Evolutionary conservation across 2,888 invertebrate species (phyloP).

Genomic region (Pachycephus smyrnensis): DNA sequence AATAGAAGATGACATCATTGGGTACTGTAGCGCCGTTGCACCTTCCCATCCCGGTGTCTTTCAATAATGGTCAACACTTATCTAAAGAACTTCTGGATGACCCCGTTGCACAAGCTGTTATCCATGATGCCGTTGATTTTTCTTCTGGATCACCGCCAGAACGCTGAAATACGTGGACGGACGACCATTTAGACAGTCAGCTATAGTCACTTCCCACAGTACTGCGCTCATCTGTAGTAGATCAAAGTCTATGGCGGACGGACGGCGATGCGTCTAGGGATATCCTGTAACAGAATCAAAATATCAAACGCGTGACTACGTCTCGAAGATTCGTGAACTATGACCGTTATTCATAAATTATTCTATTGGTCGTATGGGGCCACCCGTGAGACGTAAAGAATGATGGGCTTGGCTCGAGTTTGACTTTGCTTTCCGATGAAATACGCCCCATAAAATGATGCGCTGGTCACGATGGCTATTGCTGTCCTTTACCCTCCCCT

Average conservation of each 20-base stretch:
- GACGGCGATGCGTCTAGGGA: background rate
- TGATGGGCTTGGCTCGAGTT: background rate
- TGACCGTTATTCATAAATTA: constrained; percentile 5
- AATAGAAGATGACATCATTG: constrained; percentile 57
- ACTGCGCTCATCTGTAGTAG: too few species aligned
- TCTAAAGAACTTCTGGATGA: constrained; percentile 34
- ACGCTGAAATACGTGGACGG: background rate
- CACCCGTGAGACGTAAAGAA: background rate
- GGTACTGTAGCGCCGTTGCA: constrained; percentile 44
- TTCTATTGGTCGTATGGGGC: background rate
- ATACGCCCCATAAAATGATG: background rate
- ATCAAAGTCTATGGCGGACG: background rate
- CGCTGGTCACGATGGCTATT: background rate
- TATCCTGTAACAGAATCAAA: background rate
- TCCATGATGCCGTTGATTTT: background rate
- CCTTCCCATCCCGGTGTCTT: constrained; percentile 34
- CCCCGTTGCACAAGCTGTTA: constrained; percentile 29
- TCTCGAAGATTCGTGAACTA: background rate
- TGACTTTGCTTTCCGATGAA: background rate
- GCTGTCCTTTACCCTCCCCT: background rate
- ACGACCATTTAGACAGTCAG: background rate
- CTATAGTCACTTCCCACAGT: background rate
- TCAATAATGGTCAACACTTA: background rate
- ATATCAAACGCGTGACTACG: background rate
- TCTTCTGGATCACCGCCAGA: background rate